Conservation (phyloP, 2,888 invertebrate genomes). For the Barypeithes pellucidus region DNA sequence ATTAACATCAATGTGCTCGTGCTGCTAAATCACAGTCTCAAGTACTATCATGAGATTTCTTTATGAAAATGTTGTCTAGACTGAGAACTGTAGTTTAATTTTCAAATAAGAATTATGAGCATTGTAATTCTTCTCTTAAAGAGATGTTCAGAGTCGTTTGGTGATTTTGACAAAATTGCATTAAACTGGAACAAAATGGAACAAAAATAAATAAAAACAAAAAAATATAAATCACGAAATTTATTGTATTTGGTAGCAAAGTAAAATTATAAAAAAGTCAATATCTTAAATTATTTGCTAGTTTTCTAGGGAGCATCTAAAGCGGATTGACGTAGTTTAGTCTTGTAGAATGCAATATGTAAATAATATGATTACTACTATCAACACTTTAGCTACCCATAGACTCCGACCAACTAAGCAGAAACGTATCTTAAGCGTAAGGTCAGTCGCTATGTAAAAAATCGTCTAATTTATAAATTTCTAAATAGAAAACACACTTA, state of each 20-base stretch:
- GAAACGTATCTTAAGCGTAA: constrained; percentile 64
- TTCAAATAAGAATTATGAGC: too few species aligned
- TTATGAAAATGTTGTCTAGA: too few species aligned
- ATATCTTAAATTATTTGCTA: constrained; percentile 68
- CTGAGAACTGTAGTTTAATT: too few species aligned
- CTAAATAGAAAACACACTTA: constrained; percentile 71
- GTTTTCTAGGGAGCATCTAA: constrained; percentile 63
- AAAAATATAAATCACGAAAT: constrained; percentile 71
- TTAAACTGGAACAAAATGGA: constrained; percentile 52
- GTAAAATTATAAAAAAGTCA: constrained; percentile 69
- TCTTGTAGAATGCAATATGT: constrained; percentile 61
- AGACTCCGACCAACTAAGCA: constrained; percentile 64
- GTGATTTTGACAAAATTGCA: not conserved
- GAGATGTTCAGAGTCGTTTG: too few species aligned
- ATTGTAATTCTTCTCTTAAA: too few species aligned
- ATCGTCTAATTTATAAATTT: constrained; percentile 70
- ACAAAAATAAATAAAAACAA: constrained; percentile 66
- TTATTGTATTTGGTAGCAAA: constrained; percentile 74
- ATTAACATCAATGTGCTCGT: too few species aligned
- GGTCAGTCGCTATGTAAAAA: constrained; percentile 66
- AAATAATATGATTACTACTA: constrained; percentile 46
- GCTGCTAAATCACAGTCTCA: too few species aligned
- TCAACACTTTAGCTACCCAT: constrained; percentile 55
- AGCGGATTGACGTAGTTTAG: constrained; percentile 63
- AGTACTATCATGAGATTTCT: too few species aligned